A percentile compares a stretch with the other conserved stretches of the same genome.
phyloP scores from a whole-genome alignment of 2,113 vertebrate species.

The Paralichthys olivaceus region DNA sequence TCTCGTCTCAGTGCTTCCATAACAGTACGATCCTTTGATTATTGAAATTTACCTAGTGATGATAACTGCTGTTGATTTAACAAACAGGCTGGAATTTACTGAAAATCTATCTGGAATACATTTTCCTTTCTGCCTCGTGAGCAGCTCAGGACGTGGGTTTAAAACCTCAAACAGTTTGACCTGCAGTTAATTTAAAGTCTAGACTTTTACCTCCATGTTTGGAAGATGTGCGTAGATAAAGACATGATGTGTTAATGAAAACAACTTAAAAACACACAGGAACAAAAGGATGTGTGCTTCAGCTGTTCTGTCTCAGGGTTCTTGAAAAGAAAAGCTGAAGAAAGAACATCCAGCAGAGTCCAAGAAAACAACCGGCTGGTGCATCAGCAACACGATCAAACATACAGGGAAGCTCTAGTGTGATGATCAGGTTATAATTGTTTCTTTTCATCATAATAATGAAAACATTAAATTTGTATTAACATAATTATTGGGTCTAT shows the following conservation, averaged over 20 bases:
- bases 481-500: no score
- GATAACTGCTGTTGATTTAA: slow-evolving; percentile 43
- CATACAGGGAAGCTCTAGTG: no score
- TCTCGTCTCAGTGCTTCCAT: slow-evolving; percentile 29
- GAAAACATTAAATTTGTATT: no score
- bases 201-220: not conserved
- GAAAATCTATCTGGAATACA: slow-evolving; percentile 20
- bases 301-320: not conserved
- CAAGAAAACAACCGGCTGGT: no score
- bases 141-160: slow-evolving; percentile 11
- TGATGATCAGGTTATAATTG: no score
- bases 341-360: no score
- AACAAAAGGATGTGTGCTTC: not conserved
- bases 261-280: no score
- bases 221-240: not conserved
- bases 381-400: no score
- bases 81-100: slow-evolving; percentile 32
- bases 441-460: no score
- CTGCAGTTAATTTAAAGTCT: not conserved
- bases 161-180: slow-evolving; percentile 11
- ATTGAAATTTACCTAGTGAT: slow-evolving; percentile 39
- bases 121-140: not conserved
- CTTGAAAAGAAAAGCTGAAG: not conserved
- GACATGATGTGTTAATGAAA: not conserved
- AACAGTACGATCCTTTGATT: slow-evolving; percentile 59